phyloP scores from a whole-genome alignment of 2,113 vertebrate genomes.

The Numenius arquata region DNA sequence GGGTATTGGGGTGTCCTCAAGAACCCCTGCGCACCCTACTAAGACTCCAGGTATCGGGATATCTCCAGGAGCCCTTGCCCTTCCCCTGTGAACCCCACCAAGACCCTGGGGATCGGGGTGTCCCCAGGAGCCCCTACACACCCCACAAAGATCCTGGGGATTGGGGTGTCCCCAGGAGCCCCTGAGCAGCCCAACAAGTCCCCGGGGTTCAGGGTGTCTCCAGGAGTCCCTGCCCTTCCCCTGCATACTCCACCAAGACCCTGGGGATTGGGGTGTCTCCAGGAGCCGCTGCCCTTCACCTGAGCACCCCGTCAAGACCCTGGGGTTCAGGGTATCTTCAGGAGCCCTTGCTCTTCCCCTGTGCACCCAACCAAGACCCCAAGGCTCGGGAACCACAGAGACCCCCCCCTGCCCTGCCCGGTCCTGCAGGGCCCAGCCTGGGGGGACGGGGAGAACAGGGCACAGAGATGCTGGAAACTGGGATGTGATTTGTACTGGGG shows the following conservation, averaged over 20 bases:
- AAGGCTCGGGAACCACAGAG: neutral
- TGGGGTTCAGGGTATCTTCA: fast-evolving
- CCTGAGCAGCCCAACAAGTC: fast-evolving
- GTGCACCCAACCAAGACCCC: neutral
- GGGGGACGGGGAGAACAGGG: neutral
- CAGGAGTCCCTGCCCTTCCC: neutral
- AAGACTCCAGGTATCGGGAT: neutral
- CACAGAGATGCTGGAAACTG: neutral
- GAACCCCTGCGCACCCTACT: neutral
- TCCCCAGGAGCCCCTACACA: no score
- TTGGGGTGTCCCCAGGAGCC: fast-evolving
- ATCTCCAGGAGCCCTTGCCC: neutral
- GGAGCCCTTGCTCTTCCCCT: neutral
- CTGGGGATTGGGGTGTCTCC: fast-evolving
- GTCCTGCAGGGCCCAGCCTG: neutral
- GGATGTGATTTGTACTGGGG: neutral
- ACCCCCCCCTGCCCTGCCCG: neutral
- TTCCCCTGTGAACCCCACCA: neutral
- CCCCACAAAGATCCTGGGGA: fast-evolving
- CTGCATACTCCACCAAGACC: neutral
- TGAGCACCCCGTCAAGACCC: fast-evolving
- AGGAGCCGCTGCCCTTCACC: no score
- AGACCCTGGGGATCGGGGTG: fast-evolving
- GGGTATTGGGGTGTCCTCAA: neutral
- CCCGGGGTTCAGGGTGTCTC: fast-evolving